Evolutionary conservation across 2,888 invertebrate genomes (phyloP).

Genomic region (Drosophila leonis): DNA sequence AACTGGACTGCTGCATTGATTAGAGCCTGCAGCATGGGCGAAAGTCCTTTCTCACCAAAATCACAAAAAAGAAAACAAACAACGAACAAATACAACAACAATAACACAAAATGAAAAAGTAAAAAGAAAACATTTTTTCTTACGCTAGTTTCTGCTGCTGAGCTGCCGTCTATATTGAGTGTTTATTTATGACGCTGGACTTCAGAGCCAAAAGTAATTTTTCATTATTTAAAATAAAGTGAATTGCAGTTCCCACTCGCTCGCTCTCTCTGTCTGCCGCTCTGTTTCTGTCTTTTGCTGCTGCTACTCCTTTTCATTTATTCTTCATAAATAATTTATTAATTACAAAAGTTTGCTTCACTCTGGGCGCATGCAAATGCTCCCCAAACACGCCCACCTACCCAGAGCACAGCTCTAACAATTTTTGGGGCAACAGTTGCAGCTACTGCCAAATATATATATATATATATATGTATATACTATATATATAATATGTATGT

Average conservation of each 20-base stretch:
- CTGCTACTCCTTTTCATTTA: slow-evolving; percentile 69
- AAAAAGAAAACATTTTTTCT: slow-evolving; percentile 7
- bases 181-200: slow-evolving; percentile 71
- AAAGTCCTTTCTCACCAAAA: slow-evolving; percentile 19
- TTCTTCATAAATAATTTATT: slow-evolving; percentile 79
- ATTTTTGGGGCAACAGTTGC: slow-evolving; percentile 70
- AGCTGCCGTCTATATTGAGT: slow-evolving; percentile 46
- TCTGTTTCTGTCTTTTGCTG: slow-evolving; percentile 29
- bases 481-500: slow-evolving; percentile 12
- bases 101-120: neutral
- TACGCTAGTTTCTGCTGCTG: slow-evolving; percentile 9
- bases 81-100: neutral
- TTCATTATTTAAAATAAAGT: slow-evolving; percentile 78
- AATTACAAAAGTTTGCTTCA: slow-evolving; percentile 76
- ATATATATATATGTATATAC: slow-evolving; percentile 11
- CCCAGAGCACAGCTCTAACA: slow-evolving; percentile 1
- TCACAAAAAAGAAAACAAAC: neutral
- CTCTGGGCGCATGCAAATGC: slow-evolving; percentile 71
- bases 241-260: slow-evolving; percentile 59
- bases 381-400: slow-evolving; percentile 18
- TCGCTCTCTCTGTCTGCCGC: neutral
- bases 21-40: slow-evolving; percentile 37
- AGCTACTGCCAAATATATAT: slow-evolving; percentile 52
- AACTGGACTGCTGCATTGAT: slow-evolving; percentile 45
- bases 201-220: slow-evolving; percentile 70